Percentiles rank a stretch among this genome's conserved stretches.
Conservation (phyloP, 1,140 invertebrate genomes). For the Cylas formicarius region DNA sequence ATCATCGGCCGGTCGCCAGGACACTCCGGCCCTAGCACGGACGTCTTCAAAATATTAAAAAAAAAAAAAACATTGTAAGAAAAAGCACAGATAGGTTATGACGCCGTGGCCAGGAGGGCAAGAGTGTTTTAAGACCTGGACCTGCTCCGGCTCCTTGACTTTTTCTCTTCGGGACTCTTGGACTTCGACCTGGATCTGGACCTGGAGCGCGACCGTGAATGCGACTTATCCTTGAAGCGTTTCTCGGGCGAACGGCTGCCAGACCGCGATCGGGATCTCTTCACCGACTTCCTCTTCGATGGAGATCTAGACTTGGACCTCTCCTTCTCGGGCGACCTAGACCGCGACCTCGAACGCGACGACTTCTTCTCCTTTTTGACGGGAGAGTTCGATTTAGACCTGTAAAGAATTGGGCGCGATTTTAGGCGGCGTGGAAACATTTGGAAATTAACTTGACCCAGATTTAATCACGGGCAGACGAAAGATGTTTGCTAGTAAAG, state of each 20-base stretch:
- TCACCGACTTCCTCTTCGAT: conserved; percentile 12
- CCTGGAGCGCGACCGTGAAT: conserved; percentile 13
- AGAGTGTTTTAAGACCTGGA: conserved; percentile 18
- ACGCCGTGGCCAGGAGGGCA: no score
- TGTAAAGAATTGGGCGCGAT: conserved; percentile 2
- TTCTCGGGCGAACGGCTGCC: conserved; percentile 14
- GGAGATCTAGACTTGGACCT: conserved; percentile 10
- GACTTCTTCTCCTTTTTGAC: conserved; percentile 18
- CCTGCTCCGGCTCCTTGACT: conserved; percentile 18
- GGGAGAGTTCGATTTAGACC: conserved; percentile 15
- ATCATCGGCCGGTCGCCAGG: no score
- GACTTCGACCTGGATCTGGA: conserved; percentile 20
- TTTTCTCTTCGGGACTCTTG: conserved; percentile 17
- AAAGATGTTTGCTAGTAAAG: no score
- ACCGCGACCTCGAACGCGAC: conserved; percentile 10
- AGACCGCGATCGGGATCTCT: conserved; percentile 12
- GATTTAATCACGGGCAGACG: no score
- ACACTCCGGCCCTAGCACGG: no score
- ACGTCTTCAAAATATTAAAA: no score
- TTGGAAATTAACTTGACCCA: no score
- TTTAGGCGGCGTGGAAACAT: background rate
- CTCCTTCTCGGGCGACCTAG: conserved; percentile 13
- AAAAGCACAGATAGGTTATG: no score
- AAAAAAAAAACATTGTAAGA: no score
- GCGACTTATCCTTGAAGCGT: conserved; percentile 20